Percentiles rank a stretch among this genome's conserved stretches.
Conservation (phyloP, 2,888 invertebrate species). For the Euplagia quadripunctaria region DNA sequence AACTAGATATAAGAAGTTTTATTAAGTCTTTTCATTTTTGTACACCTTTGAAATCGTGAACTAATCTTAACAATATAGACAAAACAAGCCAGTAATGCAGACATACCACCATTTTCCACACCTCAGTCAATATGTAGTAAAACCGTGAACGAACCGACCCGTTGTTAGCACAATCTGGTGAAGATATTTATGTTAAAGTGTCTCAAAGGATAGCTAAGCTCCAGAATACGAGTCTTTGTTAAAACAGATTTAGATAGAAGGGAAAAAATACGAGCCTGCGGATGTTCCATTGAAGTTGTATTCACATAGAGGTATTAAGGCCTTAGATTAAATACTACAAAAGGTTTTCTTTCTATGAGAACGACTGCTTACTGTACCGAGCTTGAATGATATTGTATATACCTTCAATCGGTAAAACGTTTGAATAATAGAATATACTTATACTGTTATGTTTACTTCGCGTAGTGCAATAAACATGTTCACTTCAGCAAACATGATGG, state of each 20-base stretch:
- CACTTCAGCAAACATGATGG: not conserved
- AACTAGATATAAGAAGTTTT: too few species aligned
- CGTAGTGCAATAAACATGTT: not conserved
- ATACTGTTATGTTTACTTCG: not conserved
- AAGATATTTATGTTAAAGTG: conserved; percentile 38
- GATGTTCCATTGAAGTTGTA: not conserved
- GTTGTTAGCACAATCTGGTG: conserved; percentile 7
- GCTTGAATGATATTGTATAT: not conserved
- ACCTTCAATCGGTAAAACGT: not conserved
- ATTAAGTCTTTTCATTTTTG: too few species aligned
- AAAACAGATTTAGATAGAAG: conserved; percentile 35
- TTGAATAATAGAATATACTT: not conserved
- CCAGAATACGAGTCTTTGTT: conserved; percentile 31
- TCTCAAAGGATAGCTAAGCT: conserved; percentile 34
- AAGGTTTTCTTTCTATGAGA: not conserved
- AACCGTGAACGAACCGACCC: conserved; percentile 1
- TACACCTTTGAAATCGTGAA: not conserved
- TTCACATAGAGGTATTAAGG: conserved; percentile 4
- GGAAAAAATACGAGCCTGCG: conserved; percentile 1
- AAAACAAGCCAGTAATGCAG: not conserved
- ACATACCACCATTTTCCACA: not conserved
- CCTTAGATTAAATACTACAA: not conserved
- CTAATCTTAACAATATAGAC: not conserved
- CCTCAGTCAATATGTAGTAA: not conserved
- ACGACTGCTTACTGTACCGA: not conserved